A percentile compares a stretch with the other conserved stretches of the same genome.
Evolutionary conservation across 1,140 invertebrate species (phyloP).

Genomic region (Anoplophora glabripennis): DNA sequence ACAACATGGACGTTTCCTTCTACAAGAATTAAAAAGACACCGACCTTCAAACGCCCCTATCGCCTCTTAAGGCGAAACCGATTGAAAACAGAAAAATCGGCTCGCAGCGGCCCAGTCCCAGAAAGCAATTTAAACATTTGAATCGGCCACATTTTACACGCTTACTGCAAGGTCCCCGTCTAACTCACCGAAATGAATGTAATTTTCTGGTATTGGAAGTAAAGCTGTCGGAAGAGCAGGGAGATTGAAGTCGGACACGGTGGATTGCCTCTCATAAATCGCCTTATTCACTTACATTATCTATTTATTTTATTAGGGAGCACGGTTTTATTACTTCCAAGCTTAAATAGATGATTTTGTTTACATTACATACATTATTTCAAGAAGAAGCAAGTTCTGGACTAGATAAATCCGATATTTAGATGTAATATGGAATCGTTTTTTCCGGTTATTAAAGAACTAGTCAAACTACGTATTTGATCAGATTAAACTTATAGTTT

Average conservation of each 20-base stretch:
- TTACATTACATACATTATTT: no score
- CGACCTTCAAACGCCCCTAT: constrained; percentile 7
- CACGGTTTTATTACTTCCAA: no score
- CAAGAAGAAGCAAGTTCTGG: no score
- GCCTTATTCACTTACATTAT: constrained; percentile 34
- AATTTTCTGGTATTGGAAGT: constrained; percentile 1
- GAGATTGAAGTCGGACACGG: constrained; percentile 22
- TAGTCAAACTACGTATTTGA: no score
- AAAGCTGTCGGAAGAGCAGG: constrained; percentile 6
- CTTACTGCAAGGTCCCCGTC: constrained; percentile 9
- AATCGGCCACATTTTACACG: constrained; percentile 17
- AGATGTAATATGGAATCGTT: no score
- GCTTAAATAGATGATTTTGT: no score
- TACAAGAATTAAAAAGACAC: constrained; percentile 5
- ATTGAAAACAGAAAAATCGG: constrained; percentile 23
- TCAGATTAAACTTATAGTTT: no score
- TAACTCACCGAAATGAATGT: constrained; percentile 8
- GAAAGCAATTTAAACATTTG: background rate
- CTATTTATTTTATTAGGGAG: constrained; percentile 32
- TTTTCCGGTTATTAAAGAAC: no score
- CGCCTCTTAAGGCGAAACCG: constrained; percentile 13
- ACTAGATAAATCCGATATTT: no score
- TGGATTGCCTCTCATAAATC: constrained; percentile 35
- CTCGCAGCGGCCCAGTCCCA: constrained; percentile 12
- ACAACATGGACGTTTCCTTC: no score